phyloP scores from a whole-genome alignment of 2,888 invertebrate genomes.

The Biston stratarius region DNA sequence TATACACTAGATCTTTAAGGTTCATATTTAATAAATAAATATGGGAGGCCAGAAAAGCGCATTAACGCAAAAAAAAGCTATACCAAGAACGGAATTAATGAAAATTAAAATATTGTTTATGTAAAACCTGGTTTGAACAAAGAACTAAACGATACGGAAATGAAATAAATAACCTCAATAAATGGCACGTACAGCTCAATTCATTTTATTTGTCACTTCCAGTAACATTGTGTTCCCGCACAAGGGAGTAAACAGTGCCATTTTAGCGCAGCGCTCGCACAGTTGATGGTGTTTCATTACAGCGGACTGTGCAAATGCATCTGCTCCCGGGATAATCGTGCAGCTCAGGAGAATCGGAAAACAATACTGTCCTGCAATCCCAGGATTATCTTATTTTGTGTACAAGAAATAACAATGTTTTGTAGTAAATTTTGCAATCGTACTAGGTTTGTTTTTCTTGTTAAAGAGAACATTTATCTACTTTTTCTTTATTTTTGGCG shows the following conservation, averaged over 20 bases:
- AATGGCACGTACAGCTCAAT: neutral
- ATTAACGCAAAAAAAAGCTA: too few relatives aligned
- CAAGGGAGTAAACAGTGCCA: conserved; percentile 56
- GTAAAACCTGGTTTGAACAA: neutral
- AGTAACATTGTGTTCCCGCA: conserved; percentile 27
- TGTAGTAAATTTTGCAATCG: conserved; percentile 8
- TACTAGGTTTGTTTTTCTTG: neutral
- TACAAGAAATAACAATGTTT: neutral
- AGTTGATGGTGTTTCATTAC: conserved; percentile 59
- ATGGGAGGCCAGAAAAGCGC: too few relatives aligned
- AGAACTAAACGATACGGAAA: too few relatives aligned
- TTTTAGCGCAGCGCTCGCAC: conserved; percentile 49
- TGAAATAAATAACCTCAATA: neutral
- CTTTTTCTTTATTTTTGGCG: too few relatives aligned
- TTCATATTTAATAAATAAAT: too few relatives aligned
- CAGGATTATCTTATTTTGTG: conserved; percentile 21
- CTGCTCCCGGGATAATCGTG: conserved; percentile 55
- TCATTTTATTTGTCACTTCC: conserved; percentile 5
- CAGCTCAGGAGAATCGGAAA: conserved; percentile 57
- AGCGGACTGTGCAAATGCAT: conserved; percentile 62
- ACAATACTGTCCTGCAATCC: conserved; percentile 49
- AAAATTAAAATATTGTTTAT: neutral
- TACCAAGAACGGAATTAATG: too few relatives aligned
- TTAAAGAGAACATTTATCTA: neutral
- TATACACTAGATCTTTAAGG: too few relatives aligned